Evolutionary conservation across 2,888 invertebrate genomes (phyloP).

Genomic region (Polyommatus icarus): DNA sequence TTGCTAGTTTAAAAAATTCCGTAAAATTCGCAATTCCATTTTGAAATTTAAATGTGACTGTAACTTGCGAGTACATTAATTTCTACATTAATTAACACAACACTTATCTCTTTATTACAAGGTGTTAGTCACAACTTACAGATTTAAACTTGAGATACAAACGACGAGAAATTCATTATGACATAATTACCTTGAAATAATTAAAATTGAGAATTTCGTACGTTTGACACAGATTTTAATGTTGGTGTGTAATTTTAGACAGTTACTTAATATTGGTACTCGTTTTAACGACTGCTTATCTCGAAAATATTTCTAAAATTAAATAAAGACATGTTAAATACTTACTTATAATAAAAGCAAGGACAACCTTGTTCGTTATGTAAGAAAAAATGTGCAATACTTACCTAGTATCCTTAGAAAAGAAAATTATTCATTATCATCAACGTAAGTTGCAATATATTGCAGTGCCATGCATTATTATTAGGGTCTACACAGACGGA

Average conservation of each 20-base stretch:
- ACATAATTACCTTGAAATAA: constrained; percentile 15
- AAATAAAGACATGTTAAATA: background rate
- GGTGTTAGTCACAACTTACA: background rate
- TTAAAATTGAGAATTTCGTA: constrained; percentile 16
- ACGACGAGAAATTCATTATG: background rate
- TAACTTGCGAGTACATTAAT: background rate
- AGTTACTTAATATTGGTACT: constrained; percentile 5
- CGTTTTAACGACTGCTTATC: constrained; percentile 22
- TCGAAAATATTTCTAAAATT: background rate
- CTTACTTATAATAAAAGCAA: too few species aligned
- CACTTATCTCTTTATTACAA: background rate
- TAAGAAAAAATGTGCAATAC: too few species aligned
- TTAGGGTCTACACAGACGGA: too few species aligned
- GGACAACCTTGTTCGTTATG: background rate
- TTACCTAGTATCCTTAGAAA: too few species aligned
- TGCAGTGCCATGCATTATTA: too few species aligned
- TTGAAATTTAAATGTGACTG: background rate
- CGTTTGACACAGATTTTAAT: constrained; percentile 17
- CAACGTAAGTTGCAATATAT: too few species aligned
- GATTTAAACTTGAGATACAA: background rate
- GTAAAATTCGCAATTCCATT: background rate
- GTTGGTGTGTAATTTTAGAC: constrained; percentile 11
- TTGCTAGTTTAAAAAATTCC: background rate
- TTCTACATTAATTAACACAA: background rate
- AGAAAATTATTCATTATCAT: too few species aligned